Conservation (phyloP, 2,888 invertebrate species). For the Teinopalpus imperialis region DNA sequence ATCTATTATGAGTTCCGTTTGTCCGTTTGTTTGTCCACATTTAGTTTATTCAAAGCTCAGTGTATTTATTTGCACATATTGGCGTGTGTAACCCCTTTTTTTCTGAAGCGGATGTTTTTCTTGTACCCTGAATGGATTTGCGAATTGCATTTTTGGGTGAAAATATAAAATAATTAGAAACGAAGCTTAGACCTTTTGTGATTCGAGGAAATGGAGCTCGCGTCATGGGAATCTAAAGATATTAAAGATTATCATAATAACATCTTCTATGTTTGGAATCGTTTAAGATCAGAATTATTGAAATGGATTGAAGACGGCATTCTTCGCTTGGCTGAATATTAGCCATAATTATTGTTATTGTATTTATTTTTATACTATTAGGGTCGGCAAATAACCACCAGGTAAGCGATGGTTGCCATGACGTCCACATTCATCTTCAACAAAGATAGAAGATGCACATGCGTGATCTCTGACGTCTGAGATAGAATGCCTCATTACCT, state of each 20-base stretch:
- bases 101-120: constrained; percentile 68
- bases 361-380: too few species aligned
- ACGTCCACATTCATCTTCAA: too few species aligned
- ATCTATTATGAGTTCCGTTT: constrained; percentile 49
- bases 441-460: too few species aligned
- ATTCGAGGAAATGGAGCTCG: constrained; percentile 4
- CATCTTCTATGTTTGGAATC: constrained; percentile 2
- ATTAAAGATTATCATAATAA: constrained; percentile 10
- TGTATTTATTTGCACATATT: constrained; percentile 67
- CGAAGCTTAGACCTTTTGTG: too few species aligned
- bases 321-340: constrained; percentile 4
- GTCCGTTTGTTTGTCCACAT: constrained; percentile 70
- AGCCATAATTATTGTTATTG: too few species aligned
- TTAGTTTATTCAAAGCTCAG: constrained; percentile 57
- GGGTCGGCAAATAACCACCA: too few species aligned
- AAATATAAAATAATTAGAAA: too few species aligned
- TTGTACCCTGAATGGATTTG: constrained; percentile 47
- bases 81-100: constrained; percentile 52
- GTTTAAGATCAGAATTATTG: constrained; percentile 30
- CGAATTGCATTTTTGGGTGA: constrained; percentile 32
- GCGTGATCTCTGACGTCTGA: too few species aligned
- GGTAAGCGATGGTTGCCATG: too few species aligned
- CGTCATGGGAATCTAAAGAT: constrained; percentile 3
- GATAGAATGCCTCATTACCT: too few species aligned
- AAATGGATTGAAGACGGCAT: constrained; percentile 30